Conservation (phyloP, 2,888 invertebrate genomes). For the Physocephala rufipes region DNA sequence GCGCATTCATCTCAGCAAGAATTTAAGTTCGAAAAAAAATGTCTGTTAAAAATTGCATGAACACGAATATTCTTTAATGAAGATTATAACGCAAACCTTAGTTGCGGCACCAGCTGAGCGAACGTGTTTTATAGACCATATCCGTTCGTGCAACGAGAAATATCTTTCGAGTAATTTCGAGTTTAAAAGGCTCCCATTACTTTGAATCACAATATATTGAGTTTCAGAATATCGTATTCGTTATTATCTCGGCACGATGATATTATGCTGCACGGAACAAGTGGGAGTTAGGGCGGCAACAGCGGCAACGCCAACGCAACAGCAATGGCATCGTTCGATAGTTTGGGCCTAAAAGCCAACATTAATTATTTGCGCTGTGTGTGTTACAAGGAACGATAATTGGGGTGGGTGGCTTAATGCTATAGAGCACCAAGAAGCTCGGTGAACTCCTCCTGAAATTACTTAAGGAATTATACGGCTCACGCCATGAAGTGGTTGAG, state of each 20-base stretch:
- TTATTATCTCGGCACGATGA: background rate
- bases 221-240: background rate
- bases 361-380: constrained; percentile 22
- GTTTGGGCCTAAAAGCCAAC: constrained; percentile 29
- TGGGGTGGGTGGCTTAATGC: background rate
- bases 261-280: constrained; percentile 3
- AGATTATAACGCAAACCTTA: too few relatives aligned
- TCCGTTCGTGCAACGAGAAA: background rate
- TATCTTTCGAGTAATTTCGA: too few relatives aligned
- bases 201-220: background rate
- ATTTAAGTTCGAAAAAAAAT: too few relatives aligned
- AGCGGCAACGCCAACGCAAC: background rate
- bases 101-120: background rate
- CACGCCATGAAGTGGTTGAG: too few relatives aligned
- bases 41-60: too few relatives aligned
- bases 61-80: too few relatives aligned
- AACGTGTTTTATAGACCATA: background rate
- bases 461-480: too few relatives aligned
- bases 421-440: background rate
- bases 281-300: background rate
- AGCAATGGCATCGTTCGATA: too few relatives aligned
- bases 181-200: background rate
- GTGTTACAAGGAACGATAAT: background rate
- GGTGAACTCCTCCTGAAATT: too few relatives aligned
- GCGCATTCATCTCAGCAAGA: too few relatives aligned